These are phyloP conservation scores for Tachysurus vachellii DNA, from an alignment of 2,113 vertebrate genomes.

Conservation along the genomic window DNA sequence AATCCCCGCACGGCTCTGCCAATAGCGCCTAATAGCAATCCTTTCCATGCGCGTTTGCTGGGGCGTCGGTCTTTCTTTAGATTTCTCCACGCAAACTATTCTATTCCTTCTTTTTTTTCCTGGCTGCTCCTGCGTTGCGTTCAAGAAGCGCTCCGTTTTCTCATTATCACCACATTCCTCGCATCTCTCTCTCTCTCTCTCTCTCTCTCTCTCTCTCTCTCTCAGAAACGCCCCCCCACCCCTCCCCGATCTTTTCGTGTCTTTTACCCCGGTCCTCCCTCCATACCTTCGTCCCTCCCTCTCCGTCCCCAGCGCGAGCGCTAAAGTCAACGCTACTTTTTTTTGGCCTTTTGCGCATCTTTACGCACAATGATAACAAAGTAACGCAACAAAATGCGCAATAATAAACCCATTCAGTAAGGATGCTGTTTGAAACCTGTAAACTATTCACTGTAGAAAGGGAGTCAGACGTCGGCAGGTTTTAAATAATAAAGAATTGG, in stretches of 20 bases:
- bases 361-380: not conserved
- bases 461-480: no score
- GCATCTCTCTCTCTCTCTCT: slow-evolving; percentile 51
- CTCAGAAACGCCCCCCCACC: slow-evolving; percentile 56
- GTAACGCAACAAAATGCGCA: not conserved
- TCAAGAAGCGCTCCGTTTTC: slow-evolving; percentile 61
- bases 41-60: slow-evolving; percentile 48
- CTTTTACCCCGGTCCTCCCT: slow-evolving; percentile 43
- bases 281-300: slow-evolving; percentile 4
- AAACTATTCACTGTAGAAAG: not conserved
- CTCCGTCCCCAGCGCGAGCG: not conserved
- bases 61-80: not conserved
- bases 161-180: slow-evolving; percentile 69
- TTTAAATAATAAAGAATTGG: not conserved
- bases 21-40: slow-evolving; percentile 51
- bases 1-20: slow-evolving; percentile 54
- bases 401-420: not conserved
- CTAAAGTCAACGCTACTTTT: not conserved
- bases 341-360: not conserved
- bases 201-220: slow-evolving; percentile 48
- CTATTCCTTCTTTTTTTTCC: slow-evolving; percentile 27
- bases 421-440: not conserved
- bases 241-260: slow-evolving; percentile 23
- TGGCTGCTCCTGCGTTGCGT: slow-evolving; percentile 42
- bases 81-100: slow-evolving; percentile 28